These are phyloP conservation scores for Pocota personata DNA, from an alignment of 2,888 invertebrate genomes.

Conservation along the genomic window DNA sequence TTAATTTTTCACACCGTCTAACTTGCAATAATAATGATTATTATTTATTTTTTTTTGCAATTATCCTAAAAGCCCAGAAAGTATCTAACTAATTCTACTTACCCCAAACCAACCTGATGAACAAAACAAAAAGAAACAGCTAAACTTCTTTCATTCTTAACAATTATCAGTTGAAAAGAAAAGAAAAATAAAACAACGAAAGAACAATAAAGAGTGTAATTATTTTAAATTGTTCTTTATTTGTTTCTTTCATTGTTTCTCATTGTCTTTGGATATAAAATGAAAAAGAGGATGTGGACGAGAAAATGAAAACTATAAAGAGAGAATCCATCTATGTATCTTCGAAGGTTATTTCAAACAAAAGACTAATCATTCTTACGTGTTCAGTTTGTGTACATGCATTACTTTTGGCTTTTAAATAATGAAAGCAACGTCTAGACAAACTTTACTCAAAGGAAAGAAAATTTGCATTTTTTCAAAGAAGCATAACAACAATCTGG, in stretches of 20 bases:
- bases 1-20: too few species aligned
- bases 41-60: not conserved
- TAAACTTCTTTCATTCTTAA: not conserved
- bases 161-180: not conserved
- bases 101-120: not conserved
- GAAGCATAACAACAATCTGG: not conserved
- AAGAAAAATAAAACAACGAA: not conserved
- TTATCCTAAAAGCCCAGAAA: not conserved
- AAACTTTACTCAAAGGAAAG: too few species aligned
- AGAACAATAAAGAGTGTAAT: not conserved
- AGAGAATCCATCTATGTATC: too few species aligned
- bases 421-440: too few species aligned
- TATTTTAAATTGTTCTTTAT: not conserved
- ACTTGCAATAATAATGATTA: not conserved
- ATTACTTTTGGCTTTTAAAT: too few species aligned
- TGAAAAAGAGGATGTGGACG: not conserved
- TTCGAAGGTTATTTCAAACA: too few species aligned
- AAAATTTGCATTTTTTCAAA: too few species aligned
- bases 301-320: too few species aligned
- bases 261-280: not conserved
- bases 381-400: too few species aligned
- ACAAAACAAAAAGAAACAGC: not conserved
- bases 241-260: not conserved
- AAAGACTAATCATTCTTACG: too few species aligned
- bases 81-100: not conserved